phyloP scores from a whole-genome alignment of 2,888 invertebrate species.

The Sicus ferrugineus region DNA sequence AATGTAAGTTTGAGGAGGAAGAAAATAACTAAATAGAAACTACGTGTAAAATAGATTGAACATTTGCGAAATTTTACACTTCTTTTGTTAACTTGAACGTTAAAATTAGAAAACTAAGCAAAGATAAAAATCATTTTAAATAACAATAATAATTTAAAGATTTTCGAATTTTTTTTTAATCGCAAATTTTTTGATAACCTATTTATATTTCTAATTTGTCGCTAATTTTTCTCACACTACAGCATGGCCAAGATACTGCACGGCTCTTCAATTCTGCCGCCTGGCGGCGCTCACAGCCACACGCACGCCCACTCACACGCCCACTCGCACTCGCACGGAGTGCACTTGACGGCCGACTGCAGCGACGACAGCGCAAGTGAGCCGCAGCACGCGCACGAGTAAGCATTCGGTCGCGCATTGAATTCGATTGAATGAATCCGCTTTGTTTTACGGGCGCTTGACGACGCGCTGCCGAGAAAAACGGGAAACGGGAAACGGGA shows the following conservation, averaged over 20 bases:
- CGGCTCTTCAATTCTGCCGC: slow-evolving; percentile 67
- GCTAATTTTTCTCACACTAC: slow-evolving; percentile 48
- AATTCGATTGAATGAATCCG: background rate
- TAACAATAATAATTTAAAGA: too few species aligned
- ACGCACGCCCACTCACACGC: slow-evolving; percentile 61
- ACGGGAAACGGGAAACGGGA: too few species aligned
- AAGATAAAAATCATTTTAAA: too few species aligned
- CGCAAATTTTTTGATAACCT: slow-evolving; percentile 30
- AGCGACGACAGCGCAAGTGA: slow-evolving; percentile 40
- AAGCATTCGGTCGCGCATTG: slow-evolving; percentile 30
- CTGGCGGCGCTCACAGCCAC: slow-evolving; percentile 63
- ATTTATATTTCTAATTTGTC: slow-evolving; percentile 22
- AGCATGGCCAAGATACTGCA: slow-evolving; percentile 84
- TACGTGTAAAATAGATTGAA: background rate
- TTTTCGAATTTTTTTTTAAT: background rate
- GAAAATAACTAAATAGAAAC: background rate
- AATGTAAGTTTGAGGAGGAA: slow-evolving; percentile 64
- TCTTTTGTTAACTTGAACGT: too few species aligned
- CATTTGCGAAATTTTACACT: background rate
- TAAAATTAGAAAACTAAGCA: too few species aligned
- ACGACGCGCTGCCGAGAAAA: too few species aligned
- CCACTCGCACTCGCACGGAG: slow-evolving; percentile 44
- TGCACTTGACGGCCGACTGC: slow-evolving; percentile 34
- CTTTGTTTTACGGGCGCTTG: too few species aligned
- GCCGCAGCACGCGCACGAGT: slow-evolving; percentile 43